Percentiles rank a stretch among this genome's conserved stretches.
phyloP scores from a whole-genome alignment of 1,140 invertebrate genomes.

The Conopomorpha cramerella region DNA sequence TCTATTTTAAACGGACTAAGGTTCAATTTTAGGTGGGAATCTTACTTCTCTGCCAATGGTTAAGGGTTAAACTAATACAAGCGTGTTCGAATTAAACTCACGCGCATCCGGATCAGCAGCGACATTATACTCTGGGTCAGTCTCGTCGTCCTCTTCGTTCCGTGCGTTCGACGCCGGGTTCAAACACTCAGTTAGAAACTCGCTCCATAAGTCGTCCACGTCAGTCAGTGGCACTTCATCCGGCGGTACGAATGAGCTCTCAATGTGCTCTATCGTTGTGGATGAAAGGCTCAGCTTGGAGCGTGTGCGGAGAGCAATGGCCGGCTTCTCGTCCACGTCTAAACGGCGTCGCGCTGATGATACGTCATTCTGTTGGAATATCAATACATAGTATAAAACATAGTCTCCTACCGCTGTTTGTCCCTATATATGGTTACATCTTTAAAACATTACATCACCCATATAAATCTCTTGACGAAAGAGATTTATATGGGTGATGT shows the following conservation, averaged over 20 bases:
- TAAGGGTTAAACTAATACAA: too few relatives aligned
- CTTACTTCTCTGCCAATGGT: too few relatives aligned
- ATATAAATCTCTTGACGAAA: too few relatives aligned
- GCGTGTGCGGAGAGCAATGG: constrained; percentile 83
- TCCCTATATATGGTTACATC: too few relatives aligned
- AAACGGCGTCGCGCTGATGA: constrained; percentile 18
- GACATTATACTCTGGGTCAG: constrained; percentile 91
- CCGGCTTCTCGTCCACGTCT: constrained; percentile 58
- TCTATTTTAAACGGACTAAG: too few relatives aligned
- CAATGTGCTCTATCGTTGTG: constrained; percentile 84
- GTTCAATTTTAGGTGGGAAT: too few relatives aligned
- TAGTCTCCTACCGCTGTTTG: too few relatives aligned
- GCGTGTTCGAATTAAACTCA: too few relatives aligned
- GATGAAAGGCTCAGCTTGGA: constrained; percentile 85
- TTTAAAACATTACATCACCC: too few relatives aligned
- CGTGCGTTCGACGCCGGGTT: constrained; percentile 64
- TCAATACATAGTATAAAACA: too few relatives aligned
- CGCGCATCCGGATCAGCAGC: constrained; percentile 77
- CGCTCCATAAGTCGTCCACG: constrained; percentile 79
- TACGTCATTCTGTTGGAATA: constrained; percentile 11
- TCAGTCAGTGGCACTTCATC: constrained; percentile 72
- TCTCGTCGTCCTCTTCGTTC: constrained; percentile 81
- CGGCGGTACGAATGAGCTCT: constrained; percentile 86
- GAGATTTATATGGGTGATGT: too few relatives aligned
- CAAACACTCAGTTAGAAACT: constrained; percentile 81